Base-by-base conservation (phyloP, 2,113 vertebrate species). In the Lepus timidus region DNA sequence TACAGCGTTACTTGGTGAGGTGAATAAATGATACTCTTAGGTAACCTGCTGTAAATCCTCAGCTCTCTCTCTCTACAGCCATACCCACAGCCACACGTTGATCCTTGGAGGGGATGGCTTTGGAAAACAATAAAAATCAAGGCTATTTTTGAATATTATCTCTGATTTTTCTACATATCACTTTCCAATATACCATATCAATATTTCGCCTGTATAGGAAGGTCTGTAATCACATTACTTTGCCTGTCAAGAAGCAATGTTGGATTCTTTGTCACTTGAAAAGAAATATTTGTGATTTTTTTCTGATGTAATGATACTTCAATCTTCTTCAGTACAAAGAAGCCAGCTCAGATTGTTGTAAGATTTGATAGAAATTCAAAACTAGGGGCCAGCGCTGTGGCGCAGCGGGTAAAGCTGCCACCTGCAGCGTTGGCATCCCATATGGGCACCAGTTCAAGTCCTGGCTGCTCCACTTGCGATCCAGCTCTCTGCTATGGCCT, bases 281-380 rank as follows among this genome's bases (percentile, higher is more conserved):
- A 96, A 78, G 58, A 91, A 87, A 64, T 79, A 88, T 75, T 88
- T 95, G 79, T 88, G 87, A 68, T 76, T 11, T 17, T 80, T 94
- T 83, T 81, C 78, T 23, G 3, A 39, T 39, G 20, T 67, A 64
- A 80, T 65, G 78, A 51, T 85, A 61, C 33, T 84, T 92, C 78
- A 79, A 9, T 88, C 64, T 94, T 92, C 76, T 92, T 81, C 27
- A 52, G 19, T 23, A 55, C 61, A 83, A 68, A 85, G 55, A 93
- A 94, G 39, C 9, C 74, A 88, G n/a, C 61, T 93, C 31, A 88
- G 64, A 76, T 58, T 78, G 58, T 79, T 90, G 22, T 88, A 84
- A 85, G 81, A 82, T 80, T 95, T 92, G 79, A 92, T 19, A 85
- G 36, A 96, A 90, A 96, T 95, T 90, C 36, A 68, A 85, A 87